Base-by-base conservation (phyloP, 1,140 invertebrate species). In the Microplitis demolitor region DNA sequence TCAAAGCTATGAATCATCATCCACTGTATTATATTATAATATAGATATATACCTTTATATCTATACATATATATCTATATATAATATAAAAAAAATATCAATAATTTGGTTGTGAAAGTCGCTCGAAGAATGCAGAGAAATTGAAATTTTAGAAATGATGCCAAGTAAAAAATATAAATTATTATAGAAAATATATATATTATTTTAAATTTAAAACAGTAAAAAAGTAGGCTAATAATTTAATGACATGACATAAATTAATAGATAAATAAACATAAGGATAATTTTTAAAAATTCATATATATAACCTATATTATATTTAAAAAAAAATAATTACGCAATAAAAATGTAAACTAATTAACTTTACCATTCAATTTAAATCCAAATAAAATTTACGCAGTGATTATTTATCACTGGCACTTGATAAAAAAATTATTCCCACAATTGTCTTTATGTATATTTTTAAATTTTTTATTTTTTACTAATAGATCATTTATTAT, bases 401-500 rank as follows among this genome's bases (percentile, higher is more conserved):
- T 76, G 73, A 63, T 66, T 75, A 50, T 45, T 24, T 31, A 58
- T 71, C 77, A 78, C 77, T 77, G 39, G 39, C 39, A 45, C 39
- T 45, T 9, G 39, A 45, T 45, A 45, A 45, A 45, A 45, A 45
- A 45, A 45, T 45, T 45, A 9, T 45, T 11, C 6, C 39, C 39
- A 45, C 39, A 45, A 45, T 45, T 45, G 39, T 45, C 11, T 45
- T 11, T 9, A 45, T 45, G 6, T 45, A 45, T 45, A 11, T 45
- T 45, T 0, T 71, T 69, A 45, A 16, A 53, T 45, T 58, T 58
- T 33, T 39, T 34, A 14, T 67, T 64, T 58, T 70, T 62, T 71
- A 74, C 75, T 73, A 78, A 67, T 69, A 74, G 60, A 73, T 78
- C 77, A 78, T 78, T 75, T 71, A 72, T 45, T 45, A 45, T 45